Evolutionary conservation across 2,113 vertebrate species (phyloP), one percentile per base, ranked within the genome.

Genomic region (Macaca nemestrina): DNA sequence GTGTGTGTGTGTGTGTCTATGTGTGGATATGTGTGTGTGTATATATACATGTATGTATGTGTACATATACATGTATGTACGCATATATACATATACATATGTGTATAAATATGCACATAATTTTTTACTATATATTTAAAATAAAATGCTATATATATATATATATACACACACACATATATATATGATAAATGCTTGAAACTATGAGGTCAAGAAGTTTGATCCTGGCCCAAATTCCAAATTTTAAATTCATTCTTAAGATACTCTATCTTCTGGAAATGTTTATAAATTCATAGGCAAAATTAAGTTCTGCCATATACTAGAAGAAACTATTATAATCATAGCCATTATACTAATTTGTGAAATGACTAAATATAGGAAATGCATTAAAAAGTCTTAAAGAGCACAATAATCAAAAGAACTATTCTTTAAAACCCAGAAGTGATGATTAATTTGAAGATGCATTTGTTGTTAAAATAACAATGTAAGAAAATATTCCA

Each of bases 191-290:
- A 82, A 76, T 88, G 59, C 25, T 38, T 93, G 55, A 82, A 82
- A 93, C 75, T 48, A n/a, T n/a, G 30, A 59, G 50, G 16, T 18
- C 23, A 8, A 78, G 45, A 88, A 64, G 40, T 72, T 57, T 57
- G 68, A 78, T 70, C 18, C 20, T 35, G 70, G 9, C 48, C 6
- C 38, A 57, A 67, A 45, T 57, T 59, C 27, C 13, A 78, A 78
- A 79, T 70, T 61, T 90, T n/a, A 84, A 96, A 84, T 40, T 55
- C 50, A 79, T 70, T 93, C 59, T 84, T 84, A 23, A 93, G 86
- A 93, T 78, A 93, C 2, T 83, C 40, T 45, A 35, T 38, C 40
- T 84, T 93, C 72, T 79, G 10, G 59, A 89, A 89, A 84, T 85
- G 50, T 72, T 27, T 75, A 95, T 79, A 84, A 88, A 93, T 59